Conservation (phyloP, 2,113 vertebrate species). For the Electrona antarctica region DNA sequence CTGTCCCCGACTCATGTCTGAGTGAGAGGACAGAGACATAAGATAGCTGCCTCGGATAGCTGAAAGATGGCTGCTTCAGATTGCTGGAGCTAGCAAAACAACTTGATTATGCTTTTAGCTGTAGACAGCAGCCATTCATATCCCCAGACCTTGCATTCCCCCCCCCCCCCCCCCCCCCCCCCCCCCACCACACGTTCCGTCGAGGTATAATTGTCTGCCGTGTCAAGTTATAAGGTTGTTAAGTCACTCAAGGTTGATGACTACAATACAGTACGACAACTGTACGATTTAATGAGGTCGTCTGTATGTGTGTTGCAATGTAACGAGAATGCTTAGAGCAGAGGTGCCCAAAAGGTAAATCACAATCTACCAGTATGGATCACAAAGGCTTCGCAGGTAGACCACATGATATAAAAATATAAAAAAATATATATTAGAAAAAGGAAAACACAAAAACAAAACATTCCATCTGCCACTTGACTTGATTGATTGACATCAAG, state of each 20-base stretch:
- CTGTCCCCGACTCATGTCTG: conserved; percentile 57
- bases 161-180: neutral
- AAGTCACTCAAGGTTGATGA: conserved; percentile 22
- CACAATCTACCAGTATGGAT: no score
- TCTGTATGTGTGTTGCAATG: no score
- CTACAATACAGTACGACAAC: conserved; percentile 26
- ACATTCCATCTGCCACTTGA: no score
- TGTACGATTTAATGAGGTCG: no score
- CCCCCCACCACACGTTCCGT: conserved; percentile 29
- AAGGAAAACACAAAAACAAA: no score
- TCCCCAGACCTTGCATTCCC: conserved; percentile 59
- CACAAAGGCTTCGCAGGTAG: no score
- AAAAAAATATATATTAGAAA: no score
- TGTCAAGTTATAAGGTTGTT: conserved; percentile 56
- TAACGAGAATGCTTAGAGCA: no score
- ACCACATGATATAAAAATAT: no score
- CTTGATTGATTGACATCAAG: no score
- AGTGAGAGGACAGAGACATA: conserved; percentile 59
- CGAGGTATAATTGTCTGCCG: conserved; percentile 51
- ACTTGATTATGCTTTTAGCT: conserved; percentile 70
- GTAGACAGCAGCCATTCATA: conserved; percentile 60
- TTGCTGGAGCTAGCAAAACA: conserved; percentile 71
- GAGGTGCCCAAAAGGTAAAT: no score
- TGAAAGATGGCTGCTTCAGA: conserved; percentile 75
- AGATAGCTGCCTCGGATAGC: conserved; percentile 72